phyloP scores from a whole-genome alignment of 2,113 vertebrate genomes.

The Deroptyus accipitrinus region DNA sequence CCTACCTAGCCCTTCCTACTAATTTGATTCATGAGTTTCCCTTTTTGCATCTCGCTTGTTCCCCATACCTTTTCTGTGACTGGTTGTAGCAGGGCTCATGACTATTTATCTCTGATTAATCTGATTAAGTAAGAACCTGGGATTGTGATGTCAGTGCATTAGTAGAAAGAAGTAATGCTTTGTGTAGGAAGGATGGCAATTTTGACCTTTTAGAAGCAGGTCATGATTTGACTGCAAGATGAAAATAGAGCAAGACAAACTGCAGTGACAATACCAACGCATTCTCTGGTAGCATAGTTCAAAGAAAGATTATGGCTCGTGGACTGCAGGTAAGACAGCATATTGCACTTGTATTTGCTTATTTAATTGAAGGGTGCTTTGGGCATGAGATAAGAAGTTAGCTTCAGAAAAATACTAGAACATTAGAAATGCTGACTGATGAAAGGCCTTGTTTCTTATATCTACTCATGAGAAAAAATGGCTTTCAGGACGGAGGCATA shows the following conservation, averaged over 20 bases:
- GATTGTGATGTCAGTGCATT: constrained; percentile 44
- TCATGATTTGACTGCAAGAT: background rate
- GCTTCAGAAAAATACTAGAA: background rate
- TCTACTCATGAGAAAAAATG: background rate
- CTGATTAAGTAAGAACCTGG: constrained; percentile 5
- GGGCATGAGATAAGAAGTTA: background rate
- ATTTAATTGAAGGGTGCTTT: background rate
- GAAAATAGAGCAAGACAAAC: background rate
- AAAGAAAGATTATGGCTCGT: background rate
- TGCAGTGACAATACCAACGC: background rate
- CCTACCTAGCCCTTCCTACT: background rate
- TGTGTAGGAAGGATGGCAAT: background rate
- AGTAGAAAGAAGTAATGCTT: background rate
- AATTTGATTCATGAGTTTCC: background rate
- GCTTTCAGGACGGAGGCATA: background rate
- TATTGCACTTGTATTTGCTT: background rate
- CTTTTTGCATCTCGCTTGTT: background rate
- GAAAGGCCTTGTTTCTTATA: background rate
- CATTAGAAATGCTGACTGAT: background rate
- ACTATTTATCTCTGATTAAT: constrained; percentile 40
- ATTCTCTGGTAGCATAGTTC: background rate
- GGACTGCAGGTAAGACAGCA: constrained; percentile 35
- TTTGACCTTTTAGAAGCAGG: background rate
- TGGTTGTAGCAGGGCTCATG: background rate
- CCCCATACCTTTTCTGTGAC: background rate